phyloP scores from a whole-genome alignment of 2,113 vertebrate species.

The Hepsetus odoe region DNA sequence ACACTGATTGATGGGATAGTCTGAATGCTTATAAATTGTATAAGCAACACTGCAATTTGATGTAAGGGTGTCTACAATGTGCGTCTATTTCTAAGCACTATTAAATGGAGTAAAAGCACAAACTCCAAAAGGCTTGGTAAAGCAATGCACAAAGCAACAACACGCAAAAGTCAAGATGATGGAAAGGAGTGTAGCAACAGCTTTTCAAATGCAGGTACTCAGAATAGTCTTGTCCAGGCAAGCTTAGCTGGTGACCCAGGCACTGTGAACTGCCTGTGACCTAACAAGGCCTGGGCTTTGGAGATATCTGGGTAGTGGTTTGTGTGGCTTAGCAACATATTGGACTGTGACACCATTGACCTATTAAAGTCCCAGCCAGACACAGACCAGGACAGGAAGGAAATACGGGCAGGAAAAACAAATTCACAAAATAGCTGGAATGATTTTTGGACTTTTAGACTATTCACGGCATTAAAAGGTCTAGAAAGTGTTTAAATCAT shows the following conservation, averaged over 20 bases:
- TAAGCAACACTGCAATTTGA: too few relatives aligned
- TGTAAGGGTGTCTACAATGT: too few relatives aligned
- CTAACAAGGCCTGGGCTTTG: slow-evolving; percentile 8
- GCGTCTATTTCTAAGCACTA: too few relatives aligned
- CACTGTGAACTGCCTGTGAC: background rate
- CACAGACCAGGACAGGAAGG: background rate
- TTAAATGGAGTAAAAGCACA: too few relatives aligned
- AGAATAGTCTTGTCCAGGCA: background rate
- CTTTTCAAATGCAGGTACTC: background rate
- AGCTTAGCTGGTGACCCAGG: background rate
- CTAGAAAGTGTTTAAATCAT: background rate
- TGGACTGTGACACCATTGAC: slow-evolving; percentile 26
- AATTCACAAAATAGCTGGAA: background rate
- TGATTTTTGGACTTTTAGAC: background rate
- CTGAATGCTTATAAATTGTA: too few relatives aligned
- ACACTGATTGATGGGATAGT: too few relatives aligned
- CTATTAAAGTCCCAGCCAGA: background rate
- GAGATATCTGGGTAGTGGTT: slow-evolving; percentile 7
- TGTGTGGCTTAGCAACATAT: slow-evolving; percentile 19
- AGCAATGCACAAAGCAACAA: background rate
- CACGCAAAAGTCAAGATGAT: background rate
- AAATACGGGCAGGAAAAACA: background rate
- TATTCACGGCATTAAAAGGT: background rate
- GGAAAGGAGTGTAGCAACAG: background rate
- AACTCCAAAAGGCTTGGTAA: background rate